Evolutionary conservation across 2,888 invertebrate genomes (phyloP), one percentile per base, ranked within the genome.

Genomic region (Drosophila picticornis): DNA sequence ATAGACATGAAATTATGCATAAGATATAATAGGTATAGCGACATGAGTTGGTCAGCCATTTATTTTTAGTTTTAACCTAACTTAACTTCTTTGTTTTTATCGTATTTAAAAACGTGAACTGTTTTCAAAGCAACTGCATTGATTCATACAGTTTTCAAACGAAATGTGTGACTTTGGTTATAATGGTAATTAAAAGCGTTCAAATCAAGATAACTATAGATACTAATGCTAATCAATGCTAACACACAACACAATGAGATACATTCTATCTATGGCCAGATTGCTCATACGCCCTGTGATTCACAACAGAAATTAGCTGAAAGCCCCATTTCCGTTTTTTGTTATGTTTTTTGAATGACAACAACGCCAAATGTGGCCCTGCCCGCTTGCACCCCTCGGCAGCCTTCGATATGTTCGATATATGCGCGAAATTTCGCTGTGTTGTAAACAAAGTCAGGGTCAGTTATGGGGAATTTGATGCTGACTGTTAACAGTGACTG

Each of bases 371-470:
- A 25, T 22, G 19, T 27, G 5, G 29, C 38, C 13, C 29, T 22
- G 13, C 10, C 16, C 34, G 1, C 60, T 6, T 5, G 4, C 3
- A n/a, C 34, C 1, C 0, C 4, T 1, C 32, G 9, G 0, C n/a
- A 22, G 27, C 43, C 34, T 52, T 43, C 32, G 31, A 67, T 66
- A 46, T 10, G 34, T 43, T 56, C 69, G 46, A 65, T 66, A 62
- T 38, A 79, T 65, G 56, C 40, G 70, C 61, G 43, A 61, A 75
- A 31, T 67, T 77, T 60, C 13, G 43, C 40, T 50, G 36, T 63
- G 56, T 61, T 77, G 75, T 85, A 77, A 85, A 88, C 85, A 85
- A 81, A 85, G 83, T 85, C 86, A 83, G 66, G 85, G 85, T 67
- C 75, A 69, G 31, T 63, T 66, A 46, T 31, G 40, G 46, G 59